Conservation (phyloP, 1,140 invertebrate species). For the Drosophila ironensis region DNA sequence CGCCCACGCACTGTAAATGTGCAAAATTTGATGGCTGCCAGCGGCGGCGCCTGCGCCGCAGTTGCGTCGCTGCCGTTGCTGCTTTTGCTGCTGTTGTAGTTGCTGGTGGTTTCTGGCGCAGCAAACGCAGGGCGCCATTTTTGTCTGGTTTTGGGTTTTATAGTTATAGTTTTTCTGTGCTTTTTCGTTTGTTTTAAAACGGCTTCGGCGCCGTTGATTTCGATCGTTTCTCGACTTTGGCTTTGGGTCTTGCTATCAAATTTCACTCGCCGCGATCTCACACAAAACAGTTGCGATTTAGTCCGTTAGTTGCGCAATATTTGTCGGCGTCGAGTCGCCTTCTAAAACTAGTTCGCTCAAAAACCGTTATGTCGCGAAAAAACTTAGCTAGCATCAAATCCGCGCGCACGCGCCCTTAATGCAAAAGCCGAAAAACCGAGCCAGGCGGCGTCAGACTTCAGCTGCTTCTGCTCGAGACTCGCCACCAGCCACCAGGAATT, state of each 20-base stretch:
- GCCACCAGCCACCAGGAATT: background rate
- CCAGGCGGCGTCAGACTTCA: conserved; percentile 39
- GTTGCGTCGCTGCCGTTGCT: conserved; percentile 27
- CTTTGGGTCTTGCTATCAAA: conserved; percentile 29
- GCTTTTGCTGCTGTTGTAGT: conserved; percentile 24
- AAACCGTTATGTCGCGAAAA: conserved; percentile 17
- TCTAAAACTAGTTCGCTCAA: conserved; percentile 15
- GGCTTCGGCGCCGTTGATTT: conserved; percentile 54
- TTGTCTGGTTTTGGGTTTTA: conserved; percentile 29
- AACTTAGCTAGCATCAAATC: conserved; percentile 9
- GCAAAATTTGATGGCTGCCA: conserved; percentile 53
- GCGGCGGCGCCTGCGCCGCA: conserved; percentile 8
- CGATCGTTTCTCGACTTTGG: conserved; percentile 26
- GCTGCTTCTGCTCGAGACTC: conserved; percentile 7
- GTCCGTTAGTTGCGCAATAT: conserved; percentile 37
- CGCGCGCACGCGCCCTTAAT: conserved; percentile 62
- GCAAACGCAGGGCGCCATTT: conserved; percentile 65
- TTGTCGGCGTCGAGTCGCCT: conserved; percentile 2
- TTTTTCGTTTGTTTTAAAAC: conserved; percentile 56
- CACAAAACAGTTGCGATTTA: conserved; percentile 37
- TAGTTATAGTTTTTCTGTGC: conserved; percentile 20
- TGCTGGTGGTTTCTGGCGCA: conserved; percentile 49
- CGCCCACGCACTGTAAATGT: conserved; percentile 56
- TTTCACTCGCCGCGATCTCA: conserved; percentile 26
- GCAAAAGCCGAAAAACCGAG: conserved; percentile 20